Conservation (phyloP, 2,797 vertebrate species). For the Eulemur mongoz region DNA sequence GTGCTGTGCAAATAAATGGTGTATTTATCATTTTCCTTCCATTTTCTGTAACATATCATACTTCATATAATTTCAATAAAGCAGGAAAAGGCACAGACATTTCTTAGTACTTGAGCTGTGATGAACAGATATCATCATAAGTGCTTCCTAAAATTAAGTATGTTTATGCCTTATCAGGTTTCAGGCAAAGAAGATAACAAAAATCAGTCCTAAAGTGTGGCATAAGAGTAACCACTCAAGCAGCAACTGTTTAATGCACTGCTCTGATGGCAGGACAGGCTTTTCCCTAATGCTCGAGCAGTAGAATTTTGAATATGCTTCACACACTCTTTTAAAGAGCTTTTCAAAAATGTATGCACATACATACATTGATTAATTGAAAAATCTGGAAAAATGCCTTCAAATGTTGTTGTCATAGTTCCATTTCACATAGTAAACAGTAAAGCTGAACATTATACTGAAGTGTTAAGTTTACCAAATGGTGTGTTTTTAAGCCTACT, state of each 20-base stretch:
- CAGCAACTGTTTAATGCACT: background rate
- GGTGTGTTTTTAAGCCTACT: slow-evolving; percentile 68
- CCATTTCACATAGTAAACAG: slow-evolving; percentile 76
- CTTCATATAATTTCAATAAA: background rate
- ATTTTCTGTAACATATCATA: slow-evolving; percentile 50
- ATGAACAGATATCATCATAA: background rate
- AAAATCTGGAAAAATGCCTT: slow-evolving; percentile 74
- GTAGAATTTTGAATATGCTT: slow-evolving; percentile 60
- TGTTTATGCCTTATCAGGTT: background rate
- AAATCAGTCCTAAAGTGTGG: background rate
- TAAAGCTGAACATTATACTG: slow-evolving; percentile 67
- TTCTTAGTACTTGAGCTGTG: background rate
- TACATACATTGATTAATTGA: slow-evolving; percentile 76
- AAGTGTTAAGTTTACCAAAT: slow-evolving; percentile 81
- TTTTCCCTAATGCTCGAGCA: slow-evolving; percentile 14
- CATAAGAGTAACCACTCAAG: background rate
- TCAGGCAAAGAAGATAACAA: slow-evolving; percentile 17
- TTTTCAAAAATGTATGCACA: slow-evolving; percentile 72
- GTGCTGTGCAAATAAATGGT: background rate
- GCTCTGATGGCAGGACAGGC: background rate
- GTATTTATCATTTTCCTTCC: slow-evolving; percentile 1
- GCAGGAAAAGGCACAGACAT: background rate
- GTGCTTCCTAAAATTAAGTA: background rate
- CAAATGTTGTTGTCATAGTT: slow-evolving; percentile 68
- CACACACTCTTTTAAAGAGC: slow-evolving; percentile 61